phyloP scores from a whole-genome alignment of 2,888 invertebrate species.

The Epinotia bilunana region DNA sequence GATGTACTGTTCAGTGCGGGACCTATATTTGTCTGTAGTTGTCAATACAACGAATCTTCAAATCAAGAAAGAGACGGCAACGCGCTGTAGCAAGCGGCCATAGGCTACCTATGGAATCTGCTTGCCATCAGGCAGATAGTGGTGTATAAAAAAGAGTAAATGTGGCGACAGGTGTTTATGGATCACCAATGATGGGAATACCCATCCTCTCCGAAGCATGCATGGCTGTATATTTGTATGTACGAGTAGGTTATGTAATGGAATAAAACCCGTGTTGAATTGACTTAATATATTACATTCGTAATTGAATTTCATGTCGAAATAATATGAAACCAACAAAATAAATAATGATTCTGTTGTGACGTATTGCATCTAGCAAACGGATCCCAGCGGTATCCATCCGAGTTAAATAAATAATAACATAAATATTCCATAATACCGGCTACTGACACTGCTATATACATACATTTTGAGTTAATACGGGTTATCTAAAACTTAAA shows the following conservation, averaged over 20 bases:
- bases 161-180: neutral
- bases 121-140: no score
- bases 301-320: slow-evolving; percentile 46
- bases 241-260: no score
- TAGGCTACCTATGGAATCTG: no score
- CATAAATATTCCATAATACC: slow-evolving; percentile 36
- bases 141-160: no score
- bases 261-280: slow-evolving; percentile 37
- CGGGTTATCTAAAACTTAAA: slow-evolving; percentile 31
- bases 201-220: neutral
- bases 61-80: no score
- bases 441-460: slow-evolving; percentile 29
- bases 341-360: slow-evolving; percentile 43
- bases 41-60: no score
- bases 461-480: slow-evolving; percentile 28
- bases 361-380: slow-evolving; percentile 37
- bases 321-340: slow-evolving; percentile 44
- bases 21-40: no score
- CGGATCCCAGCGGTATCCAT: slow-evolving; percentile 19
- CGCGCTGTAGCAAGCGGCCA: no score
- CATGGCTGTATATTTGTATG: no score
- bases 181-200: neutral
- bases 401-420: slow-evolving; percentile 41
- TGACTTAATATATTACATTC: slow-evolving; percentile 45
- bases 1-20: no score